phyloP scores from a whole-genome alignment of 2,888 invertebrate species.

The Spodoptera littoralis region DNA sequence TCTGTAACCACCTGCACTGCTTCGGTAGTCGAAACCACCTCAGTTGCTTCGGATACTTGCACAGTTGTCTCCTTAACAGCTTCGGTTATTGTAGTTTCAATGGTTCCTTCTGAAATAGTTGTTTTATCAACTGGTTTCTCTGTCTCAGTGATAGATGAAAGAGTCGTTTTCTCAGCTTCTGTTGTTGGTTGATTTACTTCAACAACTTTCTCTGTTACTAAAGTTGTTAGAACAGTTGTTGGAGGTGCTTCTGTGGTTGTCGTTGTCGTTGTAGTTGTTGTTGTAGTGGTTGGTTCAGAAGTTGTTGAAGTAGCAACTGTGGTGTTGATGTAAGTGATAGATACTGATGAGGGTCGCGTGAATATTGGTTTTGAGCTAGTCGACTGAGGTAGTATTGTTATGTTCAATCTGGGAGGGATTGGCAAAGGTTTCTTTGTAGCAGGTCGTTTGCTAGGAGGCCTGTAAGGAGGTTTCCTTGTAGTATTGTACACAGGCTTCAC shows the following conservation, averaged over 20 bases:
- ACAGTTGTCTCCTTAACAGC: conserved; percentile 28
- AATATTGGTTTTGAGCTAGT: conserved; percentile 79
- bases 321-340: conserved; percentile 80
- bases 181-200: conserved; percentile 59
- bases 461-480: conserved; percentile 81
- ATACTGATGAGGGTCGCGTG: conserved; percentile 73
- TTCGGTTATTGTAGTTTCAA: conserved; percentile 45
- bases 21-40: conserved; percentile 26
- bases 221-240: conserved; percentile 44
- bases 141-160: conserved; percentile 31
- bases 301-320: conserved; percentile 65
- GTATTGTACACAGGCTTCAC: conserved; percentile 76
- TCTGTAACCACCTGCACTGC: conserved; percentile 47
- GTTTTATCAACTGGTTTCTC: conserved; percentile 40
- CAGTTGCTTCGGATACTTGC: conserved; percentile 21
- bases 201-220: conserved; percentile 58
- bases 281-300: conserved; percentile 46
- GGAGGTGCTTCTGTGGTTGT: conserved; percentile 63
- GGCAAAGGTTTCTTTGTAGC: conserved; percentile 80
- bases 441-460: conserved; percentile 70
- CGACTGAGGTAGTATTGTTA: conserved; percentile 81
- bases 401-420: conserved; percentile 82
- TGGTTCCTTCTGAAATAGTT: conserved; percentile 29
- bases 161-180: conserved; percentile 52
- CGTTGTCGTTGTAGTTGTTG: conserved; percentile 55